These are phyloP conservation scores for Melanocharis versteri DNA, from an alignment of 2,113 vertebrate species.

Conservation along the genomic window DNA sequence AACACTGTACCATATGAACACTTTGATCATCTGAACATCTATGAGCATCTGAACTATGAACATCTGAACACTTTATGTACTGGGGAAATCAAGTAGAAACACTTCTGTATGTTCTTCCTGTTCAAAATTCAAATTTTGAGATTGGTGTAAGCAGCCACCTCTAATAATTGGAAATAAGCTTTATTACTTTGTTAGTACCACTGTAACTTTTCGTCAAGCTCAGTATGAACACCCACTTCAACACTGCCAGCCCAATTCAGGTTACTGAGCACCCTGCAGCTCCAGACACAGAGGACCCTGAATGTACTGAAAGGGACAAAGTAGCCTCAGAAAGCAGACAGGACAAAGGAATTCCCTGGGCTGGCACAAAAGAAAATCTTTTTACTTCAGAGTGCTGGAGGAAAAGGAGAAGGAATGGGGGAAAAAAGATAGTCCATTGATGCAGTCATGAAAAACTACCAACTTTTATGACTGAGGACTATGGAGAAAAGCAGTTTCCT, in stretches of 20 bases:
- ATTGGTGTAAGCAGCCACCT: not conserved
- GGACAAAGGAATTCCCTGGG: not conserved
- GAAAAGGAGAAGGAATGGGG: not conserved
- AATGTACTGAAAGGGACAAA: not conserved
- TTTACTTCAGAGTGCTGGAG: not conserved
- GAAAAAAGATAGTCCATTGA: not conserved
- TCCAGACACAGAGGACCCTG: not conserved
- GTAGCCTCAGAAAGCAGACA: not conserved
- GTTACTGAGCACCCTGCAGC: not conserved
- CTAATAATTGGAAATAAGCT: not conserved
- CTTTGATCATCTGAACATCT: too few relatives aligned
- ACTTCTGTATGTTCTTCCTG: not conserved
- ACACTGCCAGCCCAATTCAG: not conserved
- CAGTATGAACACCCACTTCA: not conserved
- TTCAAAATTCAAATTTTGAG: not conserved
- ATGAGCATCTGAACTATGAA: not conserved
- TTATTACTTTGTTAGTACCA: not conserved
- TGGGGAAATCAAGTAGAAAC: not conserved
- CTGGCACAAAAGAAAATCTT: not conserved
- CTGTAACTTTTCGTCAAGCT: not conserved
- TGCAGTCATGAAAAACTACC: not conserved
- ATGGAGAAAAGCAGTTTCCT: slow-evolving; percentile 1
- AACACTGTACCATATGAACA: not conserved
- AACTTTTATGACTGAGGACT: not conserved
- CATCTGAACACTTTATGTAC: not conserved